Evolutionary conservation across 2,113 vertebrate species (phyloP).

Genomic region (Carassius carassius): DNA sequence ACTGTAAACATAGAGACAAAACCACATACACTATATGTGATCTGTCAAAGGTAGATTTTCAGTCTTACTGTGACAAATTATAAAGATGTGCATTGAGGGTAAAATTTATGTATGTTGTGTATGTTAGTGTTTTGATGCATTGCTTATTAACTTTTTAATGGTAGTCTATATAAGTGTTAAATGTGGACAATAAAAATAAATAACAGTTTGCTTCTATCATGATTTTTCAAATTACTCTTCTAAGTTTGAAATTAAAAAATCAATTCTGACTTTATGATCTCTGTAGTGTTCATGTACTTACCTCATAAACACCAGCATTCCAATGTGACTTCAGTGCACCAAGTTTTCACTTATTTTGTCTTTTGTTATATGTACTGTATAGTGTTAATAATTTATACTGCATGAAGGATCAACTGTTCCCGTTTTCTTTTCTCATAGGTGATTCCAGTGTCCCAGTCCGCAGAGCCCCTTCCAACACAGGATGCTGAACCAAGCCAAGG

Average conservation of each 20-base stretch:
- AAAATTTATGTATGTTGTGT: neutral
- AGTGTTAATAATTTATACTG: neutral
- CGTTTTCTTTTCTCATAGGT: conserved; percentile 71
- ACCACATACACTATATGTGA: neutral
- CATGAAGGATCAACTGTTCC: neutral
- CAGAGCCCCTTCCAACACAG: conserved; percentile 57
- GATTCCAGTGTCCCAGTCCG: conserved; percentile 76
- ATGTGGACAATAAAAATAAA: neutral
- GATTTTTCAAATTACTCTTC: neutral
- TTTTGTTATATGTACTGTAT: neutral
- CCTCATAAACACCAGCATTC: neutral
- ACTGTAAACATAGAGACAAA: neutral
- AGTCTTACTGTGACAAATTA: neutral
- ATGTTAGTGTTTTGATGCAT: too few relatives aligned
- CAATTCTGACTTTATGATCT: too few relatives aligned
- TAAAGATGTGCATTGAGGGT: neutral
- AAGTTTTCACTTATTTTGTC: neutral
- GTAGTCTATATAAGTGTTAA: neutral
- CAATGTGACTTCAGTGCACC: neutral
- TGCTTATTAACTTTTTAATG: neutral
- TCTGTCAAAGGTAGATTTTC: neutral
- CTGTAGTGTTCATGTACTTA: neutral
- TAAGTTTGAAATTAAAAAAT: too few relatives aligned
- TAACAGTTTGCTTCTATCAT: neutral
- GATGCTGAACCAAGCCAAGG: conserved; percentile 50